phyloP scores from a whole-genome alignment of 2,113 vertebrate genomes.

The Cyanoramphus novaezelandiae region DNA sequence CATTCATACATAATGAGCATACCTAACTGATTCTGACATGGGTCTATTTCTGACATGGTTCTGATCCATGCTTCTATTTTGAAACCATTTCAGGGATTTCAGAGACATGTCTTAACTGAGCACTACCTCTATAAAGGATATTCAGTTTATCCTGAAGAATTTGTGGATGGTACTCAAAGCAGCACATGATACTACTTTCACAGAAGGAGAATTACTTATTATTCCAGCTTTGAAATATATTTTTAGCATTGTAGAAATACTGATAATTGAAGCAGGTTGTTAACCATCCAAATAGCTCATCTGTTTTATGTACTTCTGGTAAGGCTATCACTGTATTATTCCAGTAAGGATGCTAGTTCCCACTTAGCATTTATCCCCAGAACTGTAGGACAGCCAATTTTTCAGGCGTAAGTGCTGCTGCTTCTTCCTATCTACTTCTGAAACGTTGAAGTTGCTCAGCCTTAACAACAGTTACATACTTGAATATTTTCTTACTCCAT shows the following conservation, averaged over 20 bases:
- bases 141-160: not conserved
- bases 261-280: not conserved
- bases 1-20: not conserved
- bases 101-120: not conserved
- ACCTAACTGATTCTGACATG: not conserved
- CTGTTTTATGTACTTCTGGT: not conserved
- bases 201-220: not conserved
- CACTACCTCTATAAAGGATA: not conserved
- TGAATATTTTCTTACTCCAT: not conserved
- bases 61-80: constrained; percentile 36
- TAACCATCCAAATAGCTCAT: not conserved
- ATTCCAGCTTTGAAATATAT: not conserved
- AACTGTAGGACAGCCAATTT: not conserved
- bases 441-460: not conserved
- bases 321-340: not conserved
- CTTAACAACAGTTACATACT: not conserved
- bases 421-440: not conserved
- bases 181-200: not conserved
- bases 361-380: not conserved
- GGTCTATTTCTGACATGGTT: constrained; percentile 30
- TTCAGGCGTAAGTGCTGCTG: not conserved
- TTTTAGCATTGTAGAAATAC: not conserved
- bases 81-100: constrained; percentile 11
- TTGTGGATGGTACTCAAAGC: not conserved
- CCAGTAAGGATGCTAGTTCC: not conserved